Evolutionary conservation across 2,888 invertebrate species (phyloP).

Genomic region (Agapostemon virescens): DNA sequence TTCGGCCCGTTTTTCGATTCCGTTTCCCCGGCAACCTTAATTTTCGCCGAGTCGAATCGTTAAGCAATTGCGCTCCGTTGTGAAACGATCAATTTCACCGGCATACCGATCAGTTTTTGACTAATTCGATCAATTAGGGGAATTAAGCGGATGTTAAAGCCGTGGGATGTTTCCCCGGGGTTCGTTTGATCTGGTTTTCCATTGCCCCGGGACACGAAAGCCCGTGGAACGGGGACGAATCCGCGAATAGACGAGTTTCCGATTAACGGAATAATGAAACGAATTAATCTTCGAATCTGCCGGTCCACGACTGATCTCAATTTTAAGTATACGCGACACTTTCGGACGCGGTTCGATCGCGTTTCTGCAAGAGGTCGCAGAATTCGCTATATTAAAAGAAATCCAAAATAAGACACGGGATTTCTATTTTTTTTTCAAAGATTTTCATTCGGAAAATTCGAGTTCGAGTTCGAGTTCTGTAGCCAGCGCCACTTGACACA

Average conservation of each 20-base stretch:
- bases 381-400: not conserved
- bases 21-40: not conserved
- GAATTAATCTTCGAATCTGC: not conserved
- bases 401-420: not conserved
- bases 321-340: not conserved
- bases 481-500: not conserved
- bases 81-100: slow-evolving; percentile 31
- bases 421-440: not conserved
- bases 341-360: not conserved
- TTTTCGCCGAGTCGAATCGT: slow-evolving; percentile 19
- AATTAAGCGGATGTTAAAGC: slow-evolving; percentile 8
- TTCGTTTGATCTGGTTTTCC: slow-evolving; percentile 2
- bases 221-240: not conserved
- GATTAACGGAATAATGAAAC: not conserved
- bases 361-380: not conserved
- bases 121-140: slow-evolving; percentile 20
- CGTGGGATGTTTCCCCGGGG: not conserved
- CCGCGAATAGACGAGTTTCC: not conserved
- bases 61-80: slow-evolving; percentile 23
- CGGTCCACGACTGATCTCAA: not conserved
- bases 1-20: too few species aligned
- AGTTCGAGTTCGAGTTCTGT: too few species aligned
- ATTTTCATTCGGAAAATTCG: not conserved
- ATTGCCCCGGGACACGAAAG: not conserved
- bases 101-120: slow-evolving; percentile 23